Percentiles rank a stretch among this genome's conserved stretches.
Conservation (phyloP, 2,113 vertebrate genomes). For the Amazona guildingii region DNA sequence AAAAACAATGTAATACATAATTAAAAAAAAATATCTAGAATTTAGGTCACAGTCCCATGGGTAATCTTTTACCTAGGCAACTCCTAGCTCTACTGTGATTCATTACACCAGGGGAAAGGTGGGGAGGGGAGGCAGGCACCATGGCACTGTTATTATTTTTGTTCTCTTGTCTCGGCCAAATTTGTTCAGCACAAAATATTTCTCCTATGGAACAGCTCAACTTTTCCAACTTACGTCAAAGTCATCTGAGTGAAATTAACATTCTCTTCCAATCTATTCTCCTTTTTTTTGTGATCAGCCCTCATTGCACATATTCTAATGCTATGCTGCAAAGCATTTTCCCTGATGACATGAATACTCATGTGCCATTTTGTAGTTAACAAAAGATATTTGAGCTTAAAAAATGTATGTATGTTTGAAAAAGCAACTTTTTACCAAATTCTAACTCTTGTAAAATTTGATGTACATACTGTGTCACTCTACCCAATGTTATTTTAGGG, state of each 20-base stretch:
- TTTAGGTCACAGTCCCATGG: not conserved
- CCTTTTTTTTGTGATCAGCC: not conserved
- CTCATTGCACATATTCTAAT: not conserved
- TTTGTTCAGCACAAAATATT: not conserved
- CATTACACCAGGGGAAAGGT: not conserved
- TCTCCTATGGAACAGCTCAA: not conserved
- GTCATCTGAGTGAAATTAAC: not conserved
- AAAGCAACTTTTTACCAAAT: not conserved
- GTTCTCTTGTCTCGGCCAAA: not conserved
- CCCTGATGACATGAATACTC: not conserved
- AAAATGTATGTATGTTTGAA: not conserved
- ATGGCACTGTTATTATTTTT: not conserved
- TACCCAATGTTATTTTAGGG: not conserved
- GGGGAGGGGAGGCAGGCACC: not conserved
- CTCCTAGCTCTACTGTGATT: not conserved
- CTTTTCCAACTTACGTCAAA: not conserved
- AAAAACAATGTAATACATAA: not conserved
- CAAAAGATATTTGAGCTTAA: not conserved
- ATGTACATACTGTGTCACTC: not conserved
- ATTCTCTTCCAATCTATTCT: not conserved
- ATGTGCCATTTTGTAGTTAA: not conserved
- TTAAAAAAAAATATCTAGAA: not conserved
- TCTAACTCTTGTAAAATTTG: not conserved
- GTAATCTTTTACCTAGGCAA: not conserved
- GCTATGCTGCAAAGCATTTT: not conserved